A percentile compares a stretch with the other conserved stretches of the same genome.
phyloP scores from a whole-genome alignment of 2,113 vertebrate species.

The Apeltes quadracus region DNA sequence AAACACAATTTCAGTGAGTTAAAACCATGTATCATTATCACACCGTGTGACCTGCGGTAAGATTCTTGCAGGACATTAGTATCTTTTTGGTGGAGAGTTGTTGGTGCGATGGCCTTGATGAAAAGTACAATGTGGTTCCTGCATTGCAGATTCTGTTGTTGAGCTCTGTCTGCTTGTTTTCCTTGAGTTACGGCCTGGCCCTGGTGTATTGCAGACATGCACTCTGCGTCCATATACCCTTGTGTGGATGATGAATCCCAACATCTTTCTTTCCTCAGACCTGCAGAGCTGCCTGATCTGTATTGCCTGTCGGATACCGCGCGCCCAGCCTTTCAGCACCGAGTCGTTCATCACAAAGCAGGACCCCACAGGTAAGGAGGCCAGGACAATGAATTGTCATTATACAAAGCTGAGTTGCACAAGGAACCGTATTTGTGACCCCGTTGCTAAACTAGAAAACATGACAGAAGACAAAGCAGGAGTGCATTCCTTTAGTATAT shows the following conservation, averaged over 20 bases:
- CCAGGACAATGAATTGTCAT: background rate
- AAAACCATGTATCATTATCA: background rate
- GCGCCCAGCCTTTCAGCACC: conserved; percentile 80
- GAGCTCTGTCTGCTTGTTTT: conserved; percentile 18
- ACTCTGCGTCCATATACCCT: background rate
- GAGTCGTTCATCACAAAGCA: conserved; percentile 97
- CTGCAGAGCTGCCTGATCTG: conserved; percentile 95
- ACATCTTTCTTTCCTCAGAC: conserved; percentile 74
- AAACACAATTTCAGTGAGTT: background rate
- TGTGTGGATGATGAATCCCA: background rate
- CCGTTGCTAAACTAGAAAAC: background rate
- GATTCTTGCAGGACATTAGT: conserved; percentile 8
- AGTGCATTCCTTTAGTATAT: background rate
- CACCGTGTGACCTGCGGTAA: background rate
- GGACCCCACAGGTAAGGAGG: conserved; percentile 89
- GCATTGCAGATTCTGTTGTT: conserved; percentile 11
- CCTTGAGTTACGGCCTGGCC: conserved; percentile 13
- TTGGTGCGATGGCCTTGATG: conserved; percentile 26
- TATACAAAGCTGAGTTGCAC: background rate
- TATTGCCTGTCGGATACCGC: conserved; percentile 89
- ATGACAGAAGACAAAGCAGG: background rate
- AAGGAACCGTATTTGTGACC: background rate
- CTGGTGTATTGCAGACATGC: background rate
- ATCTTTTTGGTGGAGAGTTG: background rate
- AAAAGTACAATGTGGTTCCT: conserved; percentile 12